A percentile compares a stretch with the other conserved stretches of the same genome.
phyloP scores from a whole-genome alignment of 1,140 invertebrate genomes.

The Drosophila persimilis region DNA sequence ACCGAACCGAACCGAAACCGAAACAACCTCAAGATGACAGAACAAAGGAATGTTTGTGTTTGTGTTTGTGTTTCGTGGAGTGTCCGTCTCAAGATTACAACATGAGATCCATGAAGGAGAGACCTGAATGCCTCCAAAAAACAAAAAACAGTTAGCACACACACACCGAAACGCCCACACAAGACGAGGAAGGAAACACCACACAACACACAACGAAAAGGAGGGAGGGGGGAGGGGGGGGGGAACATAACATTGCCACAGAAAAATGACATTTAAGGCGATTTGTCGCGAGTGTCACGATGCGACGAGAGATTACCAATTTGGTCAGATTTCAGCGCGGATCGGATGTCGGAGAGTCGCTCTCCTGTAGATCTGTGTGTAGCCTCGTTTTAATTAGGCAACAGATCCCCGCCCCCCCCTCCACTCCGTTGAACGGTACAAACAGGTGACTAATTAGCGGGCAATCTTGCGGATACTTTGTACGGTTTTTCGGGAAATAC shows the following conservation, averaged over 20 bases:
- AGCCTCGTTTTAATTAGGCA: conserved; percentile 53
- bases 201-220: conserved; percentile 35
- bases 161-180: conserved; percentile 41
- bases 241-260: conserved; percentile 21
- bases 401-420: background rate
- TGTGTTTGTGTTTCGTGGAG: no score
- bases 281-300: conserved; percentile 66
- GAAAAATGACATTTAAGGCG: conserved; percentile 62
- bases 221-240: background rate
- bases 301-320: conserved; percentile 45
- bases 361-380: no score
- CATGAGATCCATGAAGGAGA: conserved; percentile 10
- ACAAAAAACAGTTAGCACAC: conserved; percentile 35
- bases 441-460: conserved; percentile 45
- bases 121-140: conserved; percentile 16
- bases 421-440: conserved; percentile 8
- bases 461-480: conserved; percentile 6
- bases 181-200: conserved; percentile 29
- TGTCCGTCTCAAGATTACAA: conserved; percentile 25
- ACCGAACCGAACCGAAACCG: background rate
- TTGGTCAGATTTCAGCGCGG: conserved; percentile 43
- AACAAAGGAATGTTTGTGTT: conserved; percentile 39
- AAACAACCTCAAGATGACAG: conserved; percentile 49
- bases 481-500: conserved; percentile 43
- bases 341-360: conserved; percentile 7